phyloP scores from a whole-genome alignment of 2,797 vertebrate species.

The Notolabrus celidotus region DNA sequence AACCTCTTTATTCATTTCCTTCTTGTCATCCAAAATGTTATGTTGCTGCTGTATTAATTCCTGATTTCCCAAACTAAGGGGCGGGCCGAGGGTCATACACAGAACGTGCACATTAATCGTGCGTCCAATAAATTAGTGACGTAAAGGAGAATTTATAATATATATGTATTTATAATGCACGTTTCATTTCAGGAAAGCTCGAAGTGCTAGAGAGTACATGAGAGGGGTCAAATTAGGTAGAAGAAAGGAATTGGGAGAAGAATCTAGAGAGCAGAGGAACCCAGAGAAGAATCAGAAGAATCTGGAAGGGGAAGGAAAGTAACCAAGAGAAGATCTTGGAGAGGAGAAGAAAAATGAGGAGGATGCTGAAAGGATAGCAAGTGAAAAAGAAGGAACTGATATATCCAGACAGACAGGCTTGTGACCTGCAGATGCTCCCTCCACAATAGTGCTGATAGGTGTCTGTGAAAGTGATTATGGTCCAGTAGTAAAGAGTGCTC shows the following conservation, averaged over 20 bases:
- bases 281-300: neutral
- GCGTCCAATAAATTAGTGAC: too few species aligned
- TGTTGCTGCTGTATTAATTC: too few species aligned
- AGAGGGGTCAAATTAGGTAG: too few species aligned
- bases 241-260: neutral
- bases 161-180: too few species aligned
- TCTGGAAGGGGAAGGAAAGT: neutral
- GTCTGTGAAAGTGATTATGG: constrained; percentile 76
- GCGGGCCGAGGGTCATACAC: too few species aligned
- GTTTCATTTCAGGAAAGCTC: too few species aligned
- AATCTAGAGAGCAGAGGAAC: neutral
- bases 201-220: too few species aligned
- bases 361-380: constrained; percentile 3
- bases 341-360: neutral
- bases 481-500: constrained; percentile 57
- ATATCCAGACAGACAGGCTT: constrained; percentile 36
- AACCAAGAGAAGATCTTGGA: neutral
- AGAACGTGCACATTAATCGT: too few species aligned
- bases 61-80: too few species aligned
- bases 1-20: too few species aligned
- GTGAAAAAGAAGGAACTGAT: constrained; percentile 19
- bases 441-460: constrained; percentile 56
- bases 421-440: constrained; percentile 66
- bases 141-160: too few species aligned
- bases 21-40: too few species aligned